Base-by-base conservation (phyloP, 2,113 vertebrate genomes). In the Daphoenositta chrysoptera region DNA sequence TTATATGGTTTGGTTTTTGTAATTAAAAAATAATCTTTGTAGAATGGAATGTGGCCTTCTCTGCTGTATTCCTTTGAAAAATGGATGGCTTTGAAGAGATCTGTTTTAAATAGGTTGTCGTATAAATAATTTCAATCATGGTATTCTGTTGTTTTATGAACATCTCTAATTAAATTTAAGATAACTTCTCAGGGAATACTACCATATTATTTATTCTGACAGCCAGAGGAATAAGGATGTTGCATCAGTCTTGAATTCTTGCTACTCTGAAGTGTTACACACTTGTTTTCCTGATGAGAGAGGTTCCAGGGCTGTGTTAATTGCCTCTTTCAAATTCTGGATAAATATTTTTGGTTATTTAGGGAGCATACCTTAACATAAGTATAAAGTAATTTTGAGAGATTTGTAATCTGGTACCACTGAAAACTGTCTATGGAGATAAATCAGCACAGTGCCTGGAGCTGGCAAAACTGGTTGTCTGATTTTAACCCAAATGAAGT, bases 261-360 rank as follows among this genome's bases (percentile, higher is more conserved):
- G 63, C 75, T 95, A 24, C 69, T 95, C 58, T 94, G 75, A 97
- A 90, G 45, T 57, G 53, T 76, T 87, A 87, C 89, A 66, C 48
- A 15, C 81, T 78, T 79, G 31, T 80, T 85, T 85, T 79, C 54
- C 50, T 57, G 58, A 33, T 45, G 58, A 45, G 50, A 97, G 95
- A 97, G 81, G 91, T 96, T 98, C 93, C 96, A 97, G 95, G 95
- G 94, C 96, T 97, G 66, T 95, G 97, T 98, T 98, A 98, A 98
- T 98, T 97, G 97, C 95, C 95, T 96, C 97, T 96, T 97, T 97
- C 86, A 87, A 98, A 97, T 97, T 97, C 48, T 37, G 37, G 64
- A 47, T 63, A 71, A 92, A 35, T 83, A 84, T 65, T 87, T 87
- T 44, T 84, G 15, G 78, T 87, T 95, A 94, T 95, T 58, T 56